These are phyloP conservation scores for Anniella stebbinsi DNA, from an alignment of 2,797 vertebrate genomes.

Conservation along the genomic window DNA sequence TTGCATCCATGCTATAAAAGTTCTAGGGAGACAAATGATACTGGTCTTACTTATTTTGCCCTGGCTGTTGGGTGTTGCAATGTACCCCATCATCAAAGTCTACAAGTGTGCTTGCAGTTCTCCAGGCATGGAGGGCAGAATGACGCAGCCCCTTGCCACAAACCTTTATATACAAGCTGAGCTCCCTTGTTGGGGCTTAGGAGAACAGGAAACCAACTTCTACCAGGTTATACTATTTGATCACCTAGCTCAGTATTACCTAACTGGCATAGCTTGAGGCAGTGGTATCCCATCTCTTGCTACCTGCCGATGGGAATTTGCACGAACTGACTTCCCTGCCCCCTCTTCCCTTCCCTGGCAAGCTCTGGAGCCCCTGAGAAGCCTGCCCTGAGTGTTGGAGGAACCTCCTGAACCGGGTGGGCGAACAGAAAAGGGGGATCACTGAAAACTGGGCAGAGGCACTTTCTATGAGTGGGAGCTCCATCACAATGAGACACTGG, in stretches of 20 bases:
- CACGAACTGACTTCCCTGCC: background rate
- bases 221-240: background rate
- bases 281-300: background rate
- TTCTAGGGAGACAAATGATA: background rate
- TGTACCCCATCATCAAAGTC: background rate
- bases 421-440: background rate
- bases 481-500: background rate
- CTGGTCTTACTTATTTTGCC: background rate
- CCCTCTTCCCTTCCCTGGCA: background rate
- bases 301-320: background rate
- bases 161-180: background rate
- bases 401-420: too few species aligned
- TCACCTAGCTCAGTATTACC: background rate
- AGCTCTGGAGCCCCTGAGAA: too few species aligned
- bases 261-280: background rate
- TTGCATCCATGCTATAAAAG: background rate
- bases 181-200: background rate
- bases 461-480: background rate
- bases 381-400: too few species aligned
- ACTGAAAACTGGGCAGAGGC: background rate
- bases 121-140: background rate
- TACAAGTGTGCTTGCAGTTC: background rate
- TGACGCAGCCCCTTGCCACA: background rate
- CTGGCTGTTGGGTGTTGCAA: background rate
- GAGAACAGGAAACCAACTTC: background rate